Evolutionary conservation across 2,113 vertebrate species (phyloP), one percentile per base, ranked within the genome.

Genomic region (Hassar affinis): DNA sequence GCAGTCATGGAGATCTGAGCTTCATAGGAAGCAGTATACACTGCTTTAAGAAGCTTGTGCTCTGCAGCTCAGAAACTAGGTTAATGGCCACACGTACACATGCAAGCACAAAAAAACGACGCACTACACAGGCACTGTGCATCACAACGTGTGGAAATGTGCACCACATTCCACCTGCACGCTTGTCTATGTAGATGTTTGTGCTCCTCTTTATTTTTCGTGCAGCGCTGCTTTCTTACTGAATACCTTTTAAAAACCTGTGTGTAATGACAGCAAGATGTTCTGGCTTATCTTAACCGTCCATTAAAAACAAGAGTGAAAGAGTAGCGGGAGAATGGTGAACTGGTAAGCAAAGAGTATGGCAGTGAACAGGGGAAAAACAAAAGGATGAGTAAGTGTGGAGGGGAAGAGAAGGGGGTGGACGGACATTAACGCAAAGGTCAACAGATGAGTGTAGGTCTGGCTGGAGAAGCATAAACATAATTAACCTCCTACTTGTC

Each of bases 31-130:
- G 81, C 64, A 69, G 35, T 61, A 54, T 78, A 66, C 86, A 88
- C 83, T 82, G 86, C 83, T 87, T 89, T 89, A 89, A 93, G 90
- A 90, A 90, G 83, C 82, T 87, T 52, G 79, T 83, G 35, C 82
- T 86, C 71, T 85, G 69, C 88, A 30, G 80, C 86, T 87, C 87
- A 69, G 61, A 91, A 94, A 93, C 88, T 93, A 92, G 93, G 92
- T 94, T 93, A 94, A 93, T 92, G 90, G 92, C 89, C 88, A 88
- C 88, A 91, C 83, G 88, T 85, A 86, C 88, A 86, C 88, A 90
- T 86, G 88, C 71, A 49, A 78, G 86, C 88, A 84, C 81, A 89
- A 90, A 93, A 89, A 90, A 93, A 93, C 92, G 93, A 94, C 93
- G 89, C 88, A 82, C 89, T 89, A 85, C 92, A 56, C n/a, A 10